Percentiles rank a stretch among this genome's conserved stretches.
Evolutionary conservation across 2,797 vertebrate species (phyloP).

Genomic region (Lacerta agilis): DNA sequence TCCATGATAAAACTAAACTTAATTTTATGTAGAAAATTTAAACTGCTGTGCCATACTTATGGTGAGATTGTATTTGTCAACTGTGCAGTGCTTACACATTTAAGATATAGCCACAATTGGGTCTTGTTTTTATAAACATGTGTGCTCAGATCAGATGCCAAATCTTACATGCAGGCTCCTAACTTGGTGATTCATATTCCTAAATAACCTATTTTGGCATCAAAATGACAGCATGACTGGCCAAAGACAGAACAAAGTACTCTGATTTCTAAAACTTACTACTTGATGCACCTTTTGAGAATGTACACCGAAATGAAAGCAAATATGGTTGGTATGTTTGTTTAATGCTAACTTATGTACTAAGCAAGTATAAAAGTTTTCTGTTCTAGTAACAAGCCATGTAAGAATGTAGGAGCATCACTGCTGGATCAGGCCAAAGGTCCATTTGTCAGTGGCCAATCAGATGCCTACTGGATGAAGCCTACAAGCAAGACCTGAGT

Average conservation of each 20-base stretch:
- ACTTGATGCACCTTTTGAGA: neutral
- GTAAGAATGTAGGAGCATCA: too few species aligned
- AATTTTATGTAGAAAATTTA: conserved; percentile 72
- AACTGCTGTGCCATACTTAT: conserved; percentile 66
- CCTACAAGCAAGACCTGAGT: too few species aligned
- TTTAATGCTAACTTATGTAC: neutral
- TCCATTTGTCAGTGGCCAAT: too few species aligned
- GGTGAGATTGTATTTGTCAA: conserved; percentile 71
- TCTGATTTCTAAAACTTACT: conserved; percentile 24
- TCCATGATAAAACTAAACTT: conserved; percentile 78
- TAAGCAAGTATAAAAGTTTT: neutral
- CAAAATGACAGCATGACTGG: neutral
- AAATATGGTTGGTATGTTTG: neutral
- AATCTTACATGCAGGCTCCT: neutral
- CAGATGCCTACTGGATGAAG: too few species aligned
- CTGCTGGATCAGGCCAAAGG: too few species aligned
- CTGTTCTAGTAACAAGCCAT: neutral
- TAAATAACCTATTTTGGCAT: neutral
- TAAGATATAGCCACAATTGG: neutral
- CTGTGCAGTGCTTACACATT: conserved; percentile 65
- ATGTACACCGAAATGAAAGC: neutral
- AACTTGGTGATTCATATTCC: neutral
- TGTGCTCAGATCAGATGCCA: conserved; percentile 25
- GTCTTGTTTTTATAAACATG: neutral
- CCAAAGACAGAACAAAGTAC: conserved; percentile 17